These are phyloP conservation scores for Beris morrisii DNA, from an alignment of 2,888 invertebrate genomes.

Conservation along the genomic window DNA sequence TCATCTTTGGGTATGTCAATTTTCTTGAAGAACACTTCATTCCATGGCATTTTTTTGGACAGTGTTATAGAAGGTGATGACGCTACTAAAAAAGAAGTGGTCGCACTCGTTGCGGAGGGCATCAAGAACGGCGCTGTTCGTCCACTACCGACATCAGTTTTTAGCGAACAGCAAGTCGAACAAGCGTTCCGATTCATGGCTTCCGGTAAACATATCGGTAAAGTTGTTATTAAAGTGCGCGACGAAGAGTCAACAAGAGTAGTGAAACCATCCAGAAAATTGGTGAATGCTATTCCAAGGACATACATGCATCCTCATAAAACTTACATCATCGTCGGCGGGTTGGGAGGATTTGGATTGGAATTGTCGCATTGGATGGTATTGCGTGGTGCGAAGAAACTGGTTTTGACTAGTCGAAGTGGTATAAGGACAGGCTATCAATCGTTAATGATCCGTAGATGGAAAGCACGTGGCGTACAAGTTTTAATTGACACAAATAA, in stretches of 20 bases:
- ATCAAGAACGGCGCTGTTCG: constrained; percentile 86
- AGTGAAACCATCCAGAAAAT: too few species aligned
- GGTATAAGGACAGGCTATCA: constrained; percentile 94
- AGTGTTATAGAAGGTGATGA: constrained; percentile 78
- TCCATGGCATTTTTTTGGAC: constrained; percentile 96
- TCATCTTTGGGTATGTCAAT: constrained; percentile 80
- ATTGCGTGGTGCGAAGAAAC: constrained; percentile 77
- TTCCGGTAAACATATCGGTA: too few species aligned
- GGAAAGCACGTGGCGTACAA: constrained; percentile 64
- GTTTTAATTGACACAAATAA: constrained; percentile 69
- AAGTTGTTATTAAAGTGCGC: too few species aligned
- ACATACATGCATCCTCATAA: too few species aligned
- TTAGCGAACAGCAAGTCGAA: too few species aligned
- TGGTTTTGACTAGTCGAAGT: constrained; percentile 86
- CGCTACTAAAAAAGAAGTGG: constrained; percentile 74
- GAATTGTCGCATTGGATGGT: constrained; percentile 92
- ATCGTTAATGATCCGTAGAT: constrained; percentile 74
- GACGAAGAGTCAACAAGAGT: too few species aligned
- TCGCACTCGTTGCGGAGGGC: constrained; percentile 78
- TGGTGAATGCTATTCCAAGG: too few species aligned
- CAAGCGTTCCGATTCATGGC: too few species aligned
- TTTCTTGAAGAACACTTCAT: constrained; percentile 93
- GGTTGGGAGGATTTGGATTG: constrained; percentile 95
- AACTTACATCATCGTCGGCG: too few species aligned
- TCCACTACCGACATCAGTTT: too few species aligned